These are phyloP conservation scores for Cyanistes caeruleus DNA, from an alignment of 2,113 vertebrate genomes.

Conservation along the genomic window DNA sequence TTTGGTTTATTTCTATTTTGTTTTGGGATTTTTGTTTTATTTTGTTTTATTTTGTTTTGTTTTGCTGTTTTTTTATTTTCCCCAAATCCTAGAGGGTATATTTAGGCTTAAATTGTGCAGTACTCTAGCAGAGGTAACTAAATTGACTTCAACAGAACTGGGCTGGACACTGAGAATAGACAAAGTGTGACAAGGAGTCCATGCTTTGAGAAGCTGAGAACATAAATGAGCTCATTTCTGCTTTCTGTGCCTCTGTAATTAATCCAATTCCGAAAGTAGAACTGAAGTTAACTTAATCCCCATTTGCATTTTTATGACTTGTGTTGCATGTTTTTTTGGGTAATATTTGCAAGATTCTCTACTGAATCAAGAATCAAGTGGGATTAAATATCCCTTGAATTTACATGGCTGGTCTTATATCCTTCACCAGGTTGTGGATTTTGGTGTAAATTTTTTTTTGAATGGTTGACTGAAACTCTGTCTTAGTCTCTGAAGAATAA, in stretches of 20 bases:
- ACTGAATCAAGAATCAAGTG: background rate
- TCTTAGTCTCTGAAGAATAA: background rate
- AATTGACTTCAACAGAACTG: rapidly evolving
- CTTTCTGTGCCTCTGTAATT: background rate
- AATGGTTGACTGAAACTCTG: background rate
- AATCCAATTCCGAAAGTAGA: background rate
- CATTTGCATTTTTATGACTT: background rate
- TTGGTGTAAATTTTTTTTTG: background rate
- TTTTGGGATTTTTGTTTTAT: background rate
- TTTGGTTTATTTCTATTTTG: background rate
- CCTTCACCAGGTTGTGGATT: background rate
- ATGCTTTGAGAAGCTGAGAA: background rate
- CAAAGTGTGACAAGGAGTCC: background rate
- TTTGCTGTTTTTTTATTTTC: background rate
- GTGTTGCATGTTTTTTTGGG: background rate
- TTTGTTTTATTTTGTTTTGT: background rate
- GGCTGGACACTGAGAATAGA: background rate
- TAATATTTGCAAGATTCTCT: background rate
- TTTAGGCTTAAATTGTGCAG: background rate
- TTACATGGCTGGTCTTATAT: background rate
- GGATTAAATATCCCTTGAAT: background rate
- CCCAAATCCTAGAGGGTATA: background rate
- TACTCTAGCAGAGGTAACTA: background rate
- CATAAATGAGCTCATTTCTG: background rate
- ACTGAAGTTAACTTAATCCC: background rate